Evolutionary conservation across 1,140 invertebrate species (phyloP), one percentile per base, ranked within the genome.

Genomic region (Drosophila oshimai): DNA sequence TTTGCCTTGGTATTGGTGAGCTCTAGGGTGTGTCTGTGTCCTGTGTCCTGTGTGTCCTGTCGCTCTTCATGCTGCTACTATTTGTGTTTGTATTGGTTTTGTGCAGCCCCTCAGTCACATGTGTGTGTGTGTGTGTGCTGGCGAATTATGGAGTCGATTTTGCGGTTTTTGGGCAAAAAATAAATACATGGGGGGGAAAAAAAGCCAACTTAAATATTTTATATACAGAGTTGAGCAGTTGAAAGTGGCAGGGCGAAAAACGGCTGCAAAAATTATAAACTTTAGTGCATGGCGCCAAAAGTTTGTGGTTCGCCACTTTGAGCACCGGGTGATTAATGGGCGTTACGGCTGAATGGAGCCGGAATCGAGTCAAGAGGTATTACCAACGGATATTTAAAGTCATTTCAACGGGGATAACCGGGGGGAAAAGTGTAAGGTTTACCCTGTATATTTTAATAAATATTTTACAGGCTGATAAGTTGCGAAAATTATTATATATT

Each of bases 121-220:
- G 13, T 46, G 26, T 50, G 18, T 41, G 15, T 33, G 36, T 39
- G 31, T 74, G 58, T 77, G 46, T 49, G 39, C 71, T 69, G 73
- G 68, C 73, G 69, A 68, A 83, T 83, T 77, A 77, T 77, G 70
- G 74, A 83, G 64, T 78, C 79, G 74, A 77, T 83, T 83, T 83
- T 83, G 78, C 78, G 79, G 79, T 83, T 83, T 83, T 83, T 61
- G 62, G 58, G 34, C 58, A 70, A 65, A 81, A 17, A 75, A 75
- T 80, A 53, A 67, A 51, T 61, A 44, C n/a, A n/a, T n/a, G n/a
- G n/a, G n/a, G 12, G 33, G 34, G 24, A 57, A 28, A 44, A 42
- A 78, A 54, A 74, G 36, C 26, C 13, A 54, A 44, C 50, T 69
- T 79, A 45, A 79, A 79, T 74, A 73, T 62, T 73, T 74, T 31